Evolutionary conservation across 2,797 vertebrate species (phyloP).

Genomic region (Merluccius polli): DNA sequence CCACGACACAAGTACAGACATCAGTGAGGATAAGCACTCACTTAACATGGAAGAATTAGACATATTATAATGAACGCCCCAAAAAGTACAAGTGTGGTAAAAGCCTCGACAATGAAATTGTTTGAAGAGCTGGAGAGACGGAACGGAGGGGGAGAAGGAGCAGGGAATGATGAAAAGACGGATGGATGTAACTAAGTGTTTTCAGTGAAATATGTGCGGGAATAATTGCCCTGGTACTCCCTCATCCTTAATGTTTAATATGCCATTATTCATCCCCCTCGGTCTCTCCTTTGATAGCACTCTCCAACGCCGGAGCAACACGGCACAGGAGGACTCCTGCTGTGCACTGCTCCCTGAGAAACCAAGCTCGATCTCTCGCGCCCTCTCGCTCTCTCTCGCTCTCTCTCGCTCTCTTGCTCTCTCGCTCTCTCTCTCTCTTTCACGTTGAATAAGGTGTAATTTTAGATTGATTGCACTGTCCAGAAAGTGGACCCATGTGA

Average conservation of each 20-base stretch:
- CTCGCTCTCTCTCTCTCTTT: constrained; percentile 7
- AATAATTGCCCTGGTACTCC: constrained; percentile 69
- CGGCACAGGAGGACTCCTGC: constrained; percentile 27
- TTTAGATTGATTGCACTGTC: constrained; percentile 19
- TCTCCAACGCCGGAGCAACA: constrained; percentile 36
- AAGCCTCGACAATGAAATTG: not conserved
- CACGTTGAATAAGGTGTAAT: constrained; percentile 4
- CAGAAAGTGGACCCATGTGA: not conserved
- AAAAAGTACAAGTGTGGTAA: not conserved
- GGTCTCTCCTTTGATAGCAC: constrained; percentile 8
- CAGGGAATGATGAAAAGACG: constrained; percentile 49
- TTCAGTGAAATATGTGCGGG: constrained; percentile 69
- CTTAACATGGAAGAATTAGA: not conserved
- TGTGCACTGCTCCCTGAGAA: constrained; percentile 24
- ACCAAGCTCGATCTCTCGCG: constrained; percentile 5
- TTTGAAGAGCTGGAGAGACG: constrained; percentile 9
- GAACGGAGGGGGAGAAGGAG: constrained; percentile 32
- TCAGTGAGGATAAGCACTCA: not conserved
- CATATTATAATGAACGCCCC: not conserved
- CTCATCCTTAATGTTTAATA: constrained; percentile 73
- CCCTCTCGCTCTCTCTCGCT: constrained; percentile 10
- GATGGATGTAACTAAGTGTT: constrained; percentile 63
- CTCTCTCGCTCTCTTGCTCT: constrained; percentile 16
- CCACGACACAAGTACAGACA: not conserved
- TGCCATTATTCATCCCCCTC: constrained; percentile 57